Conservation (phyloP, 2,888 invertebrate species). For the Mylabris sibirica region DNA sequence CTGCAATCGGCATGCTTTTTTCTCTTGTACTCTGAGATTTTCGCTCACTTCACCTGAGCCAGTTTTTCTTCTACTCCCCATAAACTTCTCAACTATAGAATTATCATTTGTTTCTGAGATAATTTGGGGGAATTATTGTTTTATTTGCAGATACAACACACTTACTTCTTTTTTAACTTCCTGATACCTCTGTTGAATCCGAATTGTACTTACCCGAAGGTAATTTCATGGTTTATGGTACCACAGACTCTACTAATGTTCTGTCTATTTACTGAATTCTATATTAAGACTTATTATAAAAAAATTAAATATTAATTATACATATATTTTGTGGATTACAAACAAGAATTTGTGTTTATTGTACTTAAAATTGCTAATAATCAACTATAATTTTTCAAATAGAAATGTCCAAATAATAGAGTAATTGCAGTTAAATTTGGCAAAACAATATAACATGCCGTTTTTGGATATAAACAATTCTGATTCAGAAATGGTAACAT, state of each 20-base stretch:
- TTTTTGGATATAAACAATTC: conserved; percentile 4
- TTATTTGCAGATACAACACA: not conserved
- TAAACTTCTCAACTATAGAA: too few relatives aligned
- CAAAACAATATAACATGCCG: conserved; percentile 10
- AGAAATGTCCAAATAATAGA: not conserved
- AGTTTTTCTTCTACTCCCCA: too few relatives aligned
- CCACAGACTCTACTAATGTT: conserved; percentile 11
- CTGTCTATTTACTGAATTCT: conserved; percentile 10
- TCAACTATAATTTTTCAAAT: conserved; percentile 5
- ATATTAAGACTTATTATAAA: conserved; percentile 12
- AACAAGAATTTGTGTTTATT: not conserved
- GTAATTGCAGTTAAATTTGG: not conserved
- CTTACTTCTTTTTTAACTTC: not conserved
- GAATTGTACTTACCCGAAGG: conserved; percentile 9
- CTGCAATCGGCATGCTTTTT: too few relatives aligned
- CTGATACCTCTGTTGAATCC: conserved; percentile 8
- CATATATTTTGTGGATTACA: not conserved
- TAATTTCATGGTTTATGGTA: conserved; percentile 14
- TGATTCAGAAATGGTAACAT: not conserved
- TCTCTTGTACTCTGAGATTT: too few relatives aligned
- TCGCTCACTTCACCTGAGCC: too few relatives aligned
- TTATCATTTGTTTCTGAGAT: too few relatives aligned
- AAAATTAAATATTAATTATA: not conserved
- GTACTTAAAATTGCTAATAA: not conserved
- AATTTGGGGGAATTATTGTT: not conserved